Percentiles rank a stretch among this genome's conserved stretches.
These are phyloP conservation scores for Cydia splendana DNA, from an alignment of 1,140 invertebrate species.

Conservation along the genomic window DNA sequence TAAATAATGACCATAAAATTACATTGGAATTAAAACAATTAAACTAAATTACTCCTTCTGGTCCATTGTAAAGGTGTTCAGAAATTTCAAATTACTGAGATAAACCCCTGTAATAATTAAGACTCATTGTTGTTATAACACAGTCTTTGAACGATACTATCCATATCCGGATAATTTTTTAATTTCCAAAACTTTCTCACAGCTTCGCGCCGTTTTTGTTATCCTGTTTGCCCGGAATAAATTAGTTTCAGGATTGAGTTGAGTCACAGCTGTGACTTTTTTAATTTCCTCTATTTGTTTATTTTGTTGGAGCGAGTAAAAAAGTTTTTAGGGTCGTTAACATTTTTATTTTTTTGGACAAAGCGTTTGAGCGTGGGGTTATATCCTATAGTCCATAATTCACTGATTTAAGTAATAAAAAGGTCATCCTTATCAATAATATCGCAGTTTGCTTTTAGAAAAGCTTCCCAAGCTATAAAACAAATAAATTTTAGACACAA, in stretches of 20 bases:
- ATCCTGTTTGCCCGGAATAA: conserved; percentile 56
- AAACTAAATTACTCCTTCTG: background rate
- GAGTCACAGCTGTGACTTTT: conserved; percentile 58
- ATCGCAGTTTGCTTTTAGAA: background rate
- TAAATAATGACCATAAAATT: too few relatives aligned
- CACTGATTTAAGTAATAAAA: background rate
- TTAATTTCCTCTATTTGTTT: conserved; percentile 52
- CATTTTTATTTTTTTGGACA: conserved; percentile 28
- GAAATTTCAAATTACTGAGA: background rate
- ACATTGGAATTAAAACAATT: too few relatives aligned
- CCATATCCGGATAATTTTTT: conserved; percentile 50
- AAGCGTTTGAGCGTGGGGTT: conserved; percentile 13
- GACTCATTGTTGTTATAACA: background rate
- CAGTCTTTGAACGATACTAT: background rate
- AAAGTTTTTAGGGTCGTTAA: conserved; percentile 28
- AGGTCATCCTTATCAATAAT: conserved; percentile 3
- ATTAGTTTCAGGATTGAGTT: conserved; percentile 51
- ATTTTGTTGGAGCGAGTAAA: conserved; percentile 22
- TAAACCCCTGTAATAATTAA: background rate
- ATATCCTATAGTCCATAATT: conserved; percentile 6
- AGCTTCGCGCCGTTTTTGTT: conserved; percentile 54
- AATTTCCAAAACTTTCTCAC: conserved; percentile 57
- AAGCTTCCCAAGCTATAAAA: background rate
- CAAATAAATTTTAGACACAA: background rate
- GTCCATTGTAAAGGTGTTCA: background rate